Evolutionary conservation across 2,888 invertebrate genomes (phyloP).

Genomic region (Tiphia femorata): DNA sequence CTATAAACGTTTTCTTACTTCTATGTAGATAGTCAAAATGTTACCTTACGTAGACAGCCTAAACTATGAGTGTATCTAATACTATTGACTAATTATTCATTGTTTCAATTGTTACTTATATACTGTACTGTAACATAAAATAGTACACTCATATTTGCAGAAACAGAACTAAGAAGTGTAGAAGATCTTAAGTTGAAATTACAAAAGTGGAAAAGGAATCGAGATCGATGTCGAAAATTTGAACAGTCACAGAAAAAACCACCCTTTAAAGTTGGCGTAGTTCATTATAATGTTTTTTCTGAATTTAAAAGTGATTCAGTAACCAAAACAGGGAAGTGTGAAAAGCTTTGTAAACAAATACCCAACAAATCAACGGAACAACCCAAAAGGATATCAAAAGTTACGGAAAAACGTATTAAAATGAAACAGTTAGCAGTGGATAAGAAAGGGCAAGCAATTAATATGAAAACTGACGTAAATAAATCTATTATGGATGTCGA

Average conservation of each 20-base stretch:
- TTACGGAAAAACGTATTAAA: constrained; percentile 57
- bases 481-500: background rate
- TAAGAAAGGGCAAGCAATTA: constrained; percentile 13
- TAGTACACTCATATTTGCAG: too few relatives aligned
- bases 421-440: background rate
- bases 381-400: constrained; percentile 52
- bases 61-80: too few relatives aligned
- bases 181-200: constrained; percentile 32
- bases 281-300: constrained; percentile 55
- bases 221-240: constrained; percentile 36
- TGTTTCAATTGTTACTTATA: background rate
- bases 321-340: too few relatives aligned
- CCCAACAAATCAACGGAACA: background rate
- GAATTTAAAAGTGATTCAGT: background rate
- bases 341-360: background rate
- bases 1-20: too few relatives aligned
- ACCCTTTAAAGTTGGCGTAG: constrained; percentile 55
- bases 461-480: background rate
- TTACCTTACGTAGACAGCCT: too few relatives aligned
- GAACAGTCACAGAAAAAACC: constrained; percentile 49
- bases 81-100: too few relatives aligned
- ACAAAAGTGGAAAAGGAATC: constrained; percentile 50
- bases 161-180: background rate
- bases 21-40: too few relatives aligned
- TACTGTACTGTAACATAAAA: background rate